These are phyloP conservation scores for Heterochromis multidens DNA, from an alignment of 2,113 vertebrate species.

Conservation along the genomic window DNA sequence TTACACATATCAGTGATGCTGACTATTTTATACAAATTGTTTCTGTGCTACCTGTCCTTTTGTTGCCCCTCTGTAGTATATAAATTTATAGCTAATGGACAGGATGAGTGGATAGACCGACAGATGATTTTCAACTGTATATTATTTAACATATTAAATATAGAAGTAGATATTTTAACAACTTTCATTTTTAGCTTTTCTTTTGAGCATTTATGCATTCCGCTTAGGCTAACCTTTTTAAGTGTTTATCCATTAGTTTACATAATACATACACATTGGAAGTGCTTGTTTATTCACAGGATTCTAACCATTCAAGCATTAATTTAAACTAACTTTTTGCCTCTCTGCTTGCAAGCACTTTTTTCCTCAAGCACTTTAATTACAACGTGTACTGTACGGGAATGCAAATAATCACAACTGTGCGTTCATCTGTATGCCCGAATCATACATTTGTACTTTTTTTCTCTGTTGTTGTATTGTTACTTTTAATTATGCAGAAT, in stretches of 20 bases:
- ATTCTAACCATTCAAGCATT: not conserved
- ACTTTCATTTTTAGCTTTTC: fast-evolving
- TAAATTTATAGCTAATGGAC: not conserved
- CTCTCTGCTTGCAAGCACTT: not conserved
- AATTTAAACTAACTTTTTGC: not conserved
- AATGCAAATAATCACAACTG: not conserved
- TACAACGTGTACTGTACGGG: not conserved
- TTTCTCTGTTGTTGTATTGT: not conserved
- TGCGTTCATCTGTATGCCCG: not conserved
- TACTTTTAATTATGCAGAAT: not conserved
- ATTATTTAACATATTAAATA: not conserved
- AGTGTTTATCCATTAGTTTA: not conserved
- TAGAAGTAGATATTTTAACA: not conserved
- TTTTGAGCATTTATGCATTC: not conserved
- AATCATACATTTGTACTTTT: not conserved
- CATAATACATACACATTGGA: not conserved
- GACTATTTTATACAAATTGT: not conserved
- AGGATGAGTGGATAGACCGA: not conserved
- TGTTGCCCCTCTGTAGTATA: not conserved
- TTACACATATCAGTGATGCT: fast-evolving
- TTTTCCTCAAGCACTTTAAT: not conserved
- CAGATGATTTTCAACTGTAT: not conserved
- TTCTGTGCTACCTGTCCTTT: fast-evolving
- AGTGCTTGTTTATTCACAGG: not conserved
- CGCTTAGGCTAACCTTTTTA: fast-evolving